Percentiles rank a stretch among this genome's conserved stretches.
Evolutionary conservation across 2,888 invertebrate species (phyloP).

Genomic region (Drosophila buzzatii): DNA sequence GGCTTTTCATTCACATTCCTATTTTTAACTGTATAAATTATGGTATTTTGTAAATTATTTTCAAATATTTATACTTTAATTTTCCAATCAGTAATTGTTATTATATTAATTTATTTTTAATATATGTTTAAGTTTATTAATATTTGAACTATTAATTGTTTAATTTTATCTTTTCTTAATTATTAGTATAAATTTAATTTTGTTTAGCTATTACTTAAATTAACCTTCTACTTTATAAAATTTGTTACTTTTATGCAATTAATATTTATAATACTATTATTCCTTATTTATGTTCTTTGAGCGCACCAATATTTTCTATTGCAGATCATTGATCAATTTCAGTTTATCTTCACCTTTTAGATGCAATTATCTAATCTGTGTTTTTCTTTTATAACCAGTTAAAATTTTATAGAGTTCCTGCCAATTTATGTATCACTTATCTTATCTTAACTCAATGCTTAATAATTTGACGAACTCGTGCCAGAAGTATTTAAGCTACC

Average conservation of each 20-base stretch:
- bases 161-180: too few relatives aligned
- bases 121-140: too few relatives aligned
- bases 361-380: conserved; percentile 27
- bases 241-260: background rate
- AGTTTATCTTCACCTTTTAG: background rate
- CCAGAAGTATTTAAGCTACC: conserved; percentile 38
- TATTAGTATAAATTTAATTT: too few relatives aligned
- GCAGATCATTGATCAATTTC: background rate
- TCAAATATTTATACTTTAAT: background rate
- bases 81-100: background rate
- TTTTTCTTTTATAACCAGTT: background rate
- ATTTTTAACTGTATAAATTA: background rate
- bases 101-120: too few relatives aligned
- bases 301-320: background rate
- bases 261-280: background rate
- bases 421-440: conserved; percentile 13
- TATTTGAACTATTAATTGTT: too few relatives aligned
- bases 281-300: background rate
- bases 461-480: background rate
- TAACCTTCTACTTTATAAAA: too few relatives aligned
- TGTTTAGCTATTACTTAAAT: too few relatives aligned
- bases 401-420: conserved; percentile 1
- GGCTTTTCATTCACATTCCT: background rate
- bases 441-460: conserved; percentile 28
- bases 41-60: background rate